Base-by-base conservation (phyloP, 2,888 invertebrate species). In the Stenchaetothrips biformis region DNA sequence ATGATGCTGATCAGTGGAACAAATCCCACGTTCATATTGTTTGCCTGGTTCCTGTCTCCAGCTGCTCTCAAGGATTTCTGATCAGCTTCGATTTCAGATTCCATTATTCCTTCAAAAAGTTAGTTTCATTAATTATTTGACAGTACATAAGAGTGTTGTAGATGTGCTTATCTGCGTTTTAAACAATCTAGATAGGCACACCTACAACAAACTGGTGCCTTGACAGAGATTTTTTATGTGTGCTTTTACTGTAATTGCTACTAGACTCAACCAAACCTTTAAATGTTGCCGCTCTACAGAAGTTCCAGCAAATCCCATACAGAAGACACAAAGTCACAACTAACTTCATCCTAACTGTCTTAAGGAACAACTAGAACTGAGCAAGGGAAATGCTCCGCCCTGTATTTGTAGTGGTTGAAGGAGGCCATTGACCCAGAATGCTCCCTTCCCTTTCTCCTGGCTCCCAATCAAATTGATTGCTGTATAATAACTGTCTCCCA, bases 1-100 rank as follows among this genome's bases (percentile, higher is more conserved):
- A 85, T 83, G 48, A 85, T 81, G 49, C 84, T 83, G 79, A 84
- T 84, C 27, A 85, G 83, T 25, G 84, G 84, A 47, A 85, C 84
- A 82, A 84, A 85, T 16, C 83, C 82, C n/a, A 84, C 81, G 4
- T 83, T 21, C 67, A 74, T 74, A 74, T 74, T 59, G 59, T 59
- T 74, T 11, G 21, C 25, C 62, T 62, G 67, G 48, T 18, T n/a
- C n/a, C 78, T 74, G 25, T 74, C 67, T 21, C 67, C 67, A 1
- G 59, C 16, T 59, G 59, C 59, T 59, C 59, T 9, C 2, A 16
- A 16, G 18, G 59, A 18, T 18, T 13, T 59, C 13, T 13, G 59
- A 16, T 59, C 59, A 59, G 37, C 37, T 37, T 37, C 37, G 4
- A 37, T 37, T 37, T 37, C 37, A 37, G 37, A 37, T 37, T 37